Conservation (phyloP, 1,140 invertebrate genomes). For the Melipona quadrifasciata region DNA sequence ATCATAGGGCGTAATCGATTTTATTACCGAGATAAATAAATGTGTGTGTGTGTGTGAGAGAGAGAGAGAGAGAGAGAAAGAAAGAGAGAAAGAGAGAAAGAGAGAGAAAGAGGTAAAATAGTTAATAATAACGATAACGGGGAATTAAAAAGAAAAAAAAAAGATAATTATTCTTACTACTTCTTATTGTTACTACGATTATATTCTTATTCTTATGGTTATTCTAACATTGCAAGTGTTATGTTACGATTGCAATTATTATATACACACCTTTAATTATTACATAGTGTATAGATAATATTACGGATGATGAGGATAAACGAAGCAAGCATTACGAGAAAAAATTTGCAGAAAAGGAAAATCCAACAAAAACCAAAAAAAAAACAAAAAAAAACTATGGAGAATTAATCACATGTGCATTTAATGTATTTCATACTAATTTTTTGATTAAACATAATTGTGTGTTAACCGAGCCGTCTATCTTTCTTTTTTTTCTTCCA, state of each 20-base stretch:
- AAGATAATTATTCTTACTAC: conserved; percentile 71
- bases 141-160: neutral
- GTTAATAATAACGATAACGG: conserved; percentile 51
- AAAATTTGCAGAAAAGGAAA: conserved; percentile 64
- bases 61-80: neutral
- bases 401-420: conserved; percentile 82
- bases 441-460: conserved; percentile 82
- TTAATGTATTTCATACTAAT: conserved; percentile 82
- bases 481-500: conserved; percentile 72
- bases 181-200: conserved; percentile 75
- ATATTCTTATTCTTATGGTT: conserved; percentile 74
- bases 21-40: conserved; percentile 57
- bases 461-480: conserved; percentile 76
- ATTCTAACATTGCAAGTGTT: conserved; percentile 72
- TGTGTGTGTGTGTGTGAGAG: neutral
- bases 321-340: conserved; percentile 58
- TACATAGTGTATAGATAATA: conserved; percentile 75
- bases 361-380: conserved; percentile 68
- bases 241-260: conserved; percentile 72
- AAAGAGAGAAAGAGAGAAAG: neutral
- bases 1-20: conserved; percentile 64
- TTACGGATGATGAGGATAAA: conserved; percentile 74
- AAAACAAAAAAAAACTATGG: conserved; percentile 73
- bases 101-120: conserved; percentile 4
- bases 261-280: conserved; percentile 76